Base-by-base conservation (phyloP, 1,140 invertebrate genomes). In the Drosophila auraria region DNA sequence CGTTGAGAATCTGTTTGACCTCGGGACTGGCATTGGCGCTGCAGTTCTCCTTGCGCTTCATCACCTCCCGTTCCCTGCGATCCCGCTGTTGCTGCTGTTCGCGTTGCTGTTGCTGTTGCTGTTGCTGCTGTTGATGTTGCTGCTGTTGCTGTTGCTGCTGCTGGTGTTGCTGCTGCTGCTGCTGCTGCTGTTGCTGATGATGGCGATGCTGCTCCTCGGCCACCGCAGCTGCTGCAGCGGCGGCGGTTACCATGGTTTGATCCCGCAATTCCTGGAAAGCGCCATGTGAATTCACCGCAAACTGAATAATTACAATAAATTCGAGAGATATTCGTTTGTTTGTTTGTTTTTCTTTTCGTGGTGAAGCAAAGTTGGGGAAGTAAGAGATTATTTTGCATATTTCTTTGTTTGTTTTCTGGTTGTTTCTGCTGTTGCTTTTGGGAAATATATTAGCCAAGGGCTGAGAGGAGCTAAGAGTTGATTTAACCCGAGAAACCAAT, bases 11-110 rank as follows among this genome's bases (percentile, higher is more conserved):
- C 94, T 98, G 97, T 93, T 99, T 99, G 78, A 99, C 98, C 94
- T 99, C 98, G 14, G 97, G 96, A 63, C 98, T 99, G 47, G 98
- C 98, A 75, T 98, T 96, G 23, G 98, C 98, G 94, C 98, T 98
- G 94, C 98, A 97, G 93, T 98, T 97, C 92, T 98, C 98, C 93
- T 98, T 98, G 79, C 97, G 92, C 63, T 93, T 93, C 71, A 94
- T 94, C 80, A 93, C 83, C 69, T 87, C 97, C 95, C 83, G 96
- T 94, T 91, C 96, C 94, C 83, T 96, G 94, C 65, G 94, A 87
- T 87, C 97, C 94, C 92, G 95, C 93, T 92, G 78, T 51, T 93
- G 91, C 20, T 93, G 90, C 54, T 93, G 92, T 40, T 94, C 93
- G 66, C 93, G 78, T 56, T 93, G 93, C 65, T 93, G 80, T 0